These are phyloP conservation scores for Plecturocebus donacophilus DNA, from an alignment of 2,113 vertebrate genomes.

Conservation along the genomic window DNA sequence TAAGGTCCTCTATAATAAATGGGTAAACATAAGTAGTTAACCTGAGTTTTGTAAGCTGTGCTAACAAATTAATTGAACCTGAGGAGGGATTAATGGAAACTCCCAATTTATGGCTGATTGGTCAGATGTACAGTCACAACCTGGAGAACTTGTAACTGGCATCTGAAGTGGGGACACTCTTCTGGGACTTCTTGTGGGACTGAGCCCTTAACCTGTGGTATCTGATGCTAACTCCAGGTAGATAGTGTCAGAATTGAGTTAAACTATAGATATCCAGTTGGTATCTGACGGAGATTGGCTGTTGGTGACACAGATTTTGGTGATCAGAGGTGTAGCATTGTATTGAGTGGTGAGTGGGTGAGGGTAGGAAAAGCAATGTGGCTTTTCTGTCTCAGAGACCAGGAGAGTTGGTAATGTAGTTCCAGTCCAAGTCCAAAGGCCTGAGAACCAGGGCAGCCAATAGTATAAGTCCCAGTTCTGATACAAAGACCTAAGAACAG, in stretches of 20 bases:
- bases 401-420: background rate
- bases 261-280: background rate
- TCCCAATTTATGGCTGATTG: background rate
- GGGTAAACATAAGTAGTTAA: background rate
- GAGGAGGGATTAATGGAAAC: background rate
- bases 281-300: background rate
- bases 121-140: background rate
- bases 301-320: background rate
- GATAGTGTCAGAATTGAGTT: background rate
- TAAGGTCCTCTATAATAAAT: background rate
- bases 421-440: background rate
- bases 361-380: background rate
- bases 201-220: background rate
- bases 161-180: background rate
- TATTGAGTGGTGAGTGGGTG: background rate
- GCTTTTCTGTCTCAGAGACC: background rate
- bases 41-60: background rate
- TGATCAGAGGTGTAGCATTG: background rate
- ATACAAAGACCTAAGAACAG: background rate
- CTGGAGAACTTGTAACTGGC: background rate
- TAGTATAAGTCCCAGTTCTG: background rate
- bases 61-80: background rate
- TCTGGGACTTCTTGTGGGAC: background rate
- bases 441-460: background rate
- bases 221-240: background rate